A percentile compares a stretch with the other conserved stretches of the same genome.
phyloP scores from a whole-genome alignment of 2,113 vertebrate genomes.

The Phoenicopterus ruber region DNA sequence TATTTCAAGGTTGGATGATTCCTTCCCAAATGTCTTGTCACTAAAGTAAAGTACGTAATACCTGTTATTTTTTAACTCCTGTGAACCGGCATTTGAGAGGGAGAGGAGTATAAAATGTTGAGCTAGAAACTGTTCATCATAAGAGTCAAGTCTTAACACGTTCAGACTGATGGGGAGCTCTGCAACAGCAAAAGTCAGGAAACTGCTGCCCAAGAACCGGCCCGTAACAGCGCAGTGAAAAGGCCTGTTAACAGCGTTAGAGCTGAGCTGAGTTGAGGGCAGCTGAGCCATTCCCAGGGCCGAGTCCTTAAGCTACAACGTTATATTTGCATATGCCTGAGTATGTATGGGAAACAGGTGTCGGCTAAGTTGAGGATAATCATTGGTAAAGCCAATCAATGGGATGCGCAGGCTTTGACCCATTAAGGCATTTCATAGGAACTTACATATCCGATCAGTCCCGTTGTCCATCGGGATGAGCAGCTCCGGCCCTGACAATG shows the following conservation, averaged over 20 bases:
- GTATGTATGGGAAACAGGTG: background rate
- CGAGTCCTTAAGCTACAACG: background rate
- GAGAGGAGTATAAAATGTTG: constrained; percentile 33
- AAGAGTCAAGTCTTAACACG: constrained; percentile 46
- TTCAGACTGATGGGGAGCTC: constrained; percentile 48
- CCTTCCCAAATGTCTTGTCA: constrained; percentile 75
- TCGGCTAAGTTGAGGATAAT: background rate
- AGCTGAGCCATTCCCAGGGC: background rate
- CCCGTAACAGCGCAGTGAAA: background rate
- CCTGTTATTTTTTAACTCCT: constrained; percentile 63
- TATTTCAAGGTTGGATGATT: constrained; percentile 80
- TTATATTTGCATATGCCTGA: background rate
- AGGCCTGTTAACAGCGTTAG: background rate
- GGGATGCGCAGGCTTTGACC: background rate
- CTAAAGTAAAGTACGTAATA: constrained; percentile 70
- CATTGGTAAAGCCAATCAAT: background rate
- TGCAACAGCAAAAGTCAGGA: constrained; percentile 48
- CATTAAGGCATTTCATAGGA: background rate
- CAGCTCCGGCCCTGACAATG: background rate
- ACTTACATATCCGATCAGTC: background rate
- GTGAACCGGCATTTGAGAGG: constrained; percentile 52
- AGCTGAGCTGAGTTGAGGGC: background rate
- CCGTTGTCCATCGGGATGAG: accelerated
- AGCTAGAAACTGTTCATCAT: constrained; percentile 45
- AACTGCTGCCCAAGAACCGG: constrained; percentile 21